Conservation (phyloP, 1,140 invertebrate genomes). For the Heterodera schachtii region DNA sequence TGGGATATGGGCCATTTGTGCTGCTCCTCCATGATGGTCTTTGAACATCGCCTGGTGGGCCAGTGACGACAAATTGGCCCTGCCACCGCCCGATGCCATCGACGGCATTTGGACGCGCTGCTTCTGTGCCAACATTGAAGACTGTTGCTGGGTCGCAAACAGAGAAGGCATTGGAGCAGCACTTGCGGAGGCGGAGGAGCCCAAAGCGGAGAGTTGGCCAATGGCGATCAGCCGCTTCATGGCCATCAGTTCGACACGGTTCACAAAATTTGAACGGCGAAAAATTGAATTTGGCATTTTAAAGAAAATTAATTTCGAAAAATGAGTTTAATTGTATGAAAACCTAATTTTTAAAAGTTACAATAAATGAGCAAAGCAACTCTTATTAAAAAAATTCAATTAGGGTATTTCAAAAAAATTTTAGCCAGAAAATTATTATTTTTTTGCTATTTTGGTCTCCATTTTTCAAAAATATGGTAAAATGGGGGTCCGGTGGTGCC, state of each 20-base stretch:
- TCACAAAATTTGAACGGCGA: constrained; percentile 22
- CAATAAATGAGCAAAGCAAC: no score
- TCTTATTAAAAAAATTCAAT: no score
- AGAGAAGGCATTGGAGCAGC: not conserved
- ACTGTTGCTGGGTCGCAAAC: not conserved
- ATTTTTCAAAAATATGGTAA: no score
- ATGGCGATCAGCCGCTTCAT: constrained; percentile 15
- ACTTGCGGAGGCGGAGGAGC: not conserved
- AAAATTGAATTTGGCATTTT: not conserved
- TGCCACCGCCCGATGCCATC: not conserved
- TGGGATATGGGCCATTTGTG: not conserved
- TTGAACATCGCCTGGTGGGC: not conserved
- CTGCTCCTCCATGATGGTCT: not conserved
- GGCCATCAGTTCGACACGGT: constrained; percentile 15
- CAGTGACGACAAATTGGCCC: not conserved
- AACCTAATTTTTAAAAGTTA: no score
- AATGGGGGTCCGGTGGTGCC: no score
- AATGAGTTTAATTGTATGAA: no score
- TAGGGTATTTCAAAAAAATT: no score
- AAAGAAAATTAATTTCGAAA: no score
- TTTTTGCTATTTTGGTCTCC: no score
- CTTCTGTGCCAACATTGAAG: not conserved
- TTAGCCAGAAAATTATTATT: no score
- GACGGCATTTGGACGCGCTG: not conserved
- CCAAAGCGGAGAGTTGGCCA: not conserved